Evolutionary conservation across 2,797 vertebrate genomes (phyloP).

Genomic region (Nothura maculosa): DNA sequence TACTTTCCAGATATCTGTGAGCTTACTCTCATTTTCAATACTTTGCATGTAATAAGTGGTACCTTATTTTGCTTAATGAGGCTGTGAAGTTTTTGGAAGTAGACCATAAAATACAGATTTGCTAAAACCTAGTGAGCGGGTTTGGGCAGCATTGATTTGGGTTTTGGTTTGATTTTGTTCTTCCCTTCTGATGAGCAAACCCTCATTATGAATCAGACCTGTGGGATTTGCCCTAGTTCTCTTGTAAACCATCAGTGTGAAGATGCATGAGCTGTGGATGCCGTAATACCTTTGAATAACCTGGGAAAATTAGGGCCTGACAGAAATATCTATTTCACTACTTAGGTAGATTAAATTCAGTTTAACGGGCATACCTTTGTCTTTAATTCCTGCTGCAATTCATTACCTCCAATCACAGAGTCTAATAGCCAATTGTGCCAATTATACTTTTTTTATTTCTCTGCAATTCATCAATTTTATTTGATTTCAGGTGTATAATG

Average conservation of each 20-base stretch:
- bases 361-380: constrained; percentile 33
- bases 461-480: constrained; percentile 59
- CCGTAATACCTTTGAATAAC: neutral
- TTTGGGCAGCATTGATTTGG: neutral
- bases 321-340: constrained; percentile 11
- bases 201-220: neutral
- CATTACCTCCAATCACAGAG: constrained; percentile 36
- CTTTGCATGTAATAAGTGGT: neutral
- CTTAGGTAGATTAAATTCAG: constrained; percentile 37
- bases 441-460: constrained; percentile 54
- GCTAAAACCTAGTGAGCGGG: neutral
- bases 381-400: constrained; percentile 47
- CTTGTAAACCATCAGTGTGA: neutral
- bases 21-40: neutral
- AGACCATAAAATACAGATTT: neutral
- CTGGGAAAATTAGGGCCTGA: neutral
- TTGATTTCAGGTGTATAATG: constrained; percentile 52
- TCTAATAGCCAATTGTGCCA: constrained; percentile 52
- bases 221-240: neutral
- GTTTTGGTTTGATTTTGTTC: neutral
- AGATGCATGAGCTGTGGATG: neutral
- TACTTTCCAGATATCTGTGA: neutral
- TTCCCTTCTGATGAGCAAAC: neutral
- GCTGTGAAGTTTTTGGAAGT: neutral
- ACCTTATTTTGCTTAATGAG: neutral